Percentiles rank a stretch among this genome's conserved stretches.
phyloP scores from a whole-genome alignment of 2,888 invertebrate species.

The Hybos culiciformis region DNA sequence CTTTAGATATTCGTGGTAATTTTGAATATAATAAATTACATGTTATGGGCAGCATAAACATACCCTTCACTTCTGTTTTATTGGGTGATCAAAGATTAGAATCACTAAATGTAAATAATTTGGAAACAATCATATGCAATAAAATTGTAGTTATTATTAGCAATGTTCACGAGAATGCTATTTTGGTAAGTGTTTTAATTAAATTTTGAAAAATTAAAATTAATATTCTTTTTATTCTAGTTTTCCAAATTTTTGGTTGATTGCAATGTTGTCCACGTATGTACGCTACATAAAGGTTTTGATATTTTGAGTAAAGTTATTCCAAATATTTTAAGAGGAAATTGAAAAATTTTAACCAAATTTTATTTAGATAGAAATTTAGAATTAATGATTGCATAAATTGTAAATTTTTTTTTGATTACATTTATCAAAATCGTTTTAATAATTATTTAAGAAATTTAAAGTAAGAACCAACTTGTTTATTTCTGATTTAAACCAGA shows the following conservation, averaged over 20 bases:
- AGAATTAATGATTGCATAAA: too few species aligned
- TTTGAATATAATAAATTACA: conserved; percentile 56
- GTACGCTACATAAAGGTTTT: conserved; percentile 78
- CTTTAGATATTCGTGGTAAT: conserved; percentile 51
- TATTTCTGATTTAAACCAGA: too few species aligned
- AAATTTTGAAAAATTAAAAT: conserved; percentile 13
- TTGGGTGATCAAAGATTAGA: conserved; percentile 56
- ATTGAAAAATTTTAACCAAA: neutral
- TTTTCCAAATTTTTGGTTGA: conserved; percentile 76
- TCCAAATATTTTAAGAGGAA: conserved; percentile 37
- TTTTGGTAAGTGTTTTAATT: conserved; percentile 41
- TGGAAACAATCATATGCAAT: conserved; percentile 43
- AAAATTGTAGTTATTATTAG: conserved; percentile 66
- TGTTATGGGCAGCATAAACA: conserved; percentile 70
- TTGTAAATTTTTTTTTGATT: too few species aligned
- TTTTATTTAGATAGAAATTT: too few species aligned
- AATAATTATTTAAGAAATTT: too few species aligned
- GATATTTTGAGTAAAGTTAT: conserved; percentile 56
- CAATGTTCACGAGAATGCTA: conserved; percentile 61
- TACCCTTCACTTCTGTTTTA: conserved; percentile 71
- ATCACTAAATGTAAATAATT: conserved; percentile 49
- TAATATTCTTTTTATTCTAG: conserved; percentile 37
- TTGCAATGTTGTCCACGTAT: conserved; percentile 63
- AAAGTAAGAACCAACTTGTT: too few species aligned
- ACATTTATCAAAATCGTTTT: too few species aligned